phyloP scores from a whole-genome alignment of 1,140 invertebrate species.

The Orussus abietinus region DNA sequence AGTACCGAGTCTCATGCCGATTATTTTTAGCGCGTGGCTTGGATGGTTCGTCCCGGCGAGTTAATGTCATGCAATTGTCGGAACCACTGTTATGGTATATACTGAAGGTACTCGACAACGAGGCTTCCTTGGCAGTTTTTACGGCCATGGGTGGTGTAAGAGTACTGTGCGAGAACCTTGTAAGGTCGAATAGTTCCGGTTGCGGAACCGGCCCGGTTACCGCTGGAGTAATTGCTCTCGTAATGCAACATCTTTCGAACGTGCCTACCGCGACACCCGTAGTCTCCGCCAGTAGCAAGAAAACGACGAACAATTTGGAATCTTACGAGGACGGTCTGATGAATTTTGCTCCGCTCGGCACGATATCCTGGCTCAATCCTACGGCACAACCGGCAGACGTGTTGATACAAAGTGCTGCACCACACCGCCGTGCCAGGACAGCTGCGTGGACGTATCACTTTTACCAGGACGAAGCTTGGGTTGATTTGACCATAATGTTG shows the following conservation, averaged over 20 bases:
- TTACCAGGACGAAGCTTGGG: slow-evolving; percentile 83
- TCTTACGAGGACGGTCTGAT: slow-evolving; percentile 64
- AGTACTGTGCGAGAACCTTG: slow-evolving; percentile 60
- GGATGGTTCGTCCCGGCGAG: too few relatives aligned
- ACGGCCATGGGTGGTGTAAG: slow-evolving; percentile 60
- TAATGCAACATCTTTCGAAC: slow-evolving; percentile 65
- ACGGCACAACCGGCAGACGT: slow-evolving; percentile 85
- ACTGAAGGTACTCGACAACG: slow-evolving; percentile 66
- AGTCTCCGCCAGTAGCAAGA: slow-evolving; percentile 55
- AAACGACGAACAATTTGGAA: slow-evolving; percentile 53
- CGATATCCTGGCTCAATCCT: slow-evolving; percentile 76
- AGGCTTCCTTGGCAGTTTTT: slow-evolving; percentile 65
- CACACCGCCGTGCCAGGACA: slow-evolving; percentile 76
- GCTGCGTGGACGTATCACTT: slow-evolving; percentile 92
- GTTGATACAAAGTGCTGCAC: slow-evolving; percentile 67
- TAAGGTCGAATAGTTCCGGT: slow-evolving; percentile 52
- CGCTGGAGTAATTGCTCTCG: slow-evolving; percentile 54
- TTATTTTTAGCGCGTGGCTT: too few relatives aligned
- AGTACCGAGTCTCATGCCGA: too few relatives aligned
- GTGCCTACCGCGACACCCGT: slow-evolving; percentile 53
- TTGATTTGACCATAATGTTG: slow-evolving; percentile 80
- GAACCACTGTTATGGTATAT: slow-evolving; percentile 75
- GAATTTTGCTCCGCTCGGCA: slow-evolving; percentile 85
- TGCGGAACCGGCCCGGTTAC: slow-evolving; percentile 25
- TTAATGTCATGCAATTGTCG: slow-evolving; percentile 61